These are phyloP conservation scores for Argyresthia albistria DNA, from an alignment of 2,888 invertebrate species.

Conservation along the genomic window DNA sequence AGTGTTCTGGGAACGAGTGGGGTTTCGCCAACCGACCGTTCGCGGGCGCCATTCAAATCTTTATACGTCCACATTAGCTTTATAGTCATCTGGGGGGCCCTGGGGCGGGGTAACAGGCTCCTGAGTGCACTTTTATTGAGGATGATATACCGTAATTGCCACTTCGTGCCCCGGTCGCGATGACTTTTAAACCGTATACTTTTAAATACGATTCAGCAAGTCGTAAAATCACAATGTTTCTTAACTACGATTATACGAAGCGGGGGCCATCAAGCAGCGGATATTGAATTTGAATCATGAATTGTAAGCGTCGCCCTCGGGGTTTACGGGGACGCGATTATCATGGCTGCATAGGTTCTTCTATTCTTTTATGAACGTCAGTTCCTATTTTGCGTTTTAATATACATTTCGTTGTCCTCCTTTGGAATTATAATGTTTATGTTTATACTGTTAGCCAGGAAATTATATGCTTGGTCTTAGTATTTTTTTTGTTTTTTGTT, in stretches of 20 bases:
- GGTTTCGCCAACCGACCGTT: conserved; percentile 10
- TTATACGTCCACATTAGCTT: conserved; percentile 64
- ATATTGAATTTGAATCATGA: not conserved
- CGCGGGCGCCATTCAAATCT: conserved; percentile 46
- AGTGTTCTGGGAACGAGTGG: not conserved
- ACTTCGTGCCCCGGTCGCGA: conserved; percentile 33
- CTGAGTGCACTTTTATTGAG: conserved; percentile 66
- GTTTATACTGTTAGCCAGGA: not conserved
- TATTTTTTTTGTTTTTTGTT: too few relatives aligned
- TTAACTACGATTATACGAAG: too few relatives aligned
- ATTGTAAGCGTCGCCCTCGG: not conserved
- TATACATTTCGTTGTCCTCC: not conserved
- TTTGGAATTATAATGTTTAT: not conserved
- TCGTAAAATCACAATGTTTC: too few relatives aligned
- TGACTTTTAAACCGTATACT: too few relatives aligned
- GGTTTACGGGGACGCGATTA: not conserved
- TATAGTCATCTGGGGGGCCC: conserved; percentile 47
- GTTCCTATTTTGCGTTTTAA: conserved; percentile 2
- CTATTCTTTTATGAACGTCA: not conserved
- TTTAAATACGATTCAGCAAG: too few relatives aligned
- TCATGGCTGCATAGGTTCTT: not conserved
- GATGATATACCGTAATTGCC: conserved; percentile 65
- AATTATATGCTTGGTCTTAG: not conserved
- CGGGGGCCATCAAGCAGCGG: too few relatives aligned
- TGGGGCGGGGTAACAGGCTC: conserved; percentile 46